Evolutionary conservation across 2,888 invertebrate species (phyloP).

Genomic region (Leptinotarsa peninsularis): DNA sequence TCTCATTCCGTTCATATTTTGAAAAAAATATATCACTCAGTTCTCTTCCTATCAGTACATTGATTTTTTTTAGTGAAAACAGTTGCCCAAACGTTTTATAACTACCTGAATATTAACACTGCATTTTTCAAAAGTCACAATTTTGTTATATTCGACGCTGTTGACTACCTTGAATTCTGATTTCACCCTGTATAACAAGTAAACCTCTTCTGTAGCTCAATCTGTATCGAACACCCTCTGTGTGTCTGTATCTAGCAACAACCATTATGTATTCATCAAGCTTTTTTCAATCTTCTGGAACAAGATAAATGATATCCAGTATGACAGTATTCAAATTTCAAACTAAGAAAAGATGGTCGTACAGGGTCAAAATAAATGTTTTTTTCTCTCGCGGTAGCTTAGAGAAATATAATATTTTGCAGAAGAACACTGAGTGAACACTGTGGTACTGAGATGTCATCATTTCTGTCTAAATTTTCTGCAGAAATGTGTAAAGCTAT

Average conservation of each 20-base stretch:
- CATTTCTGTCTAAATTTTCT: neutral
- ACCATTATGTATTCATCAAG: conserved; percentile 11
- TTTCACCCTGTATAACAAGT: neutral
- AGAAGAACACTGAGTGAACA: no score
- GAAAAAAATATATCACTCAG: no score
- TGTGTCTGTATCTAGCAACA: conserved; percentile 3
- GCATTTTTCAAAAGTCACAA: no score
- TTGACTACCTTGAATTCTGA: neutral
- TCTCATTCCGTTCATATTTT: no score
- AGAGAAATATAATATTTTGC: no score
- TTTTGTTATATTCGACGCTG: no score
- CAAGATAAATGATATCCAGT: conserved; percentile 3
- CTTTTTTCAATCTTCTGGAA: conserved; percentile 1
- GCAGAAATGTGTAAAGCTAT: neutral
- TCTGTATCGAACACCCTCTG: conserved; percentile 4
- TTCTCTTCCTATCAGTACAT: no score
- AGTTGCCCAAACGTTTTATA: no score
- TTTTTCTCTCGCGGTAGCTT: neutral
- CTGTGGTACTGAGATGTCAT: neutral
- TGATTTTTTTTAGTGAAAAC: no score
- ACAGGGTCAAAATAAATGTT: neutral
- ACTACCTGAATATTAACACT: no score
- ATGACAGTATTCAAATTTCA: neutral
- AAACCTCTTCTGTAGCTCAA: conserved; percentile 17
- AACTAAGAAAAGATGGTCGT: no score